Evolutionary conservation across 2,888 invertebrate genomes (phyloP).

Genomic region (Heliconius erato): DNA sequence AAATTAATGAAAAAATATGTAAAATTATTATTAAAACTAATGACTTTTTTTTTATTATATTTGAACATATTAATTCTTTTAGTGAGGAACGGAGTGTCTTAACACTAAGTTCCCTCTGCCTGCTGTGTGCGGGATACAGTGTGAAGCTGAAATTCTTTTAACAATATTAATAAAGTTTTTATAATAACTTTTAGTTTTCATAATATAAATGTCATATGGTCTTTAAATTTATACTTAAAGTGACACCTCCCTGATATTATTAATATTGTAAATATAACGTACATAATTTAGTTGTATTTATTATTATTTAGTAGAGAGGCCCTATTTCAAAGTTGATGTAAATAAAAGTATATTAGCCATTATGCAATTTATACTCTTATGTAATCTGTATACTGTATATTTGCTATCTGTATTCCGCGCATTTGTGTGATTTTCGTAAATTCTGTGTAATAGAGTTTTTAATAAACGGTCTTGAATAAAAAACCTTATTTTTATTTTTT

Average conservation of each 20-base stretch:
- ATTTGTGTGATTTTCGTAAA: conserved; percentile 63
- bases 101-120: no score
- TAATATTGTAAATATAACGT: conserved; percentile 9
- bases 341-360: conserved; percentile 52
- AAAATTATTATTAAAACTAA: not conserved
- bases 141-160: no score
- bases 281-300: conserved; percentile 1
- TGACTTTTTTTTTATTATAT: not conserved
- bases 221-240: not conserved
- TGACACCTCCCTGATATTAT: not conserved
- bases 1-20: not conserved
- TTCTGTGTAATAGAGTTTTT: conserved; percentile 73
- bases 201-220: not conserved
- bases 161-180: not conserved
- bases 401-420: conserved; percentile 52
- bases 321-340: conserved; percentile 52
- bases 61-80: no score
- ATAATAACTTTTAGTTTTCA: not conserved
- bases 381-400: conserved; percentile 53
- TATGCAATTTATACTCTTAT: conserved; percentile 50
- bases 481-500: not conserved
- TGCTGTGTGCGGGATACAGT: no score
- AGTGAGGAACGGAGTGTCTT: no score
- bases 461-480: conserved; percentile 63
- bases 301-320: conserved; percentile 30